Evolutionary conservation across 2,113 vertebrate genomes (phyloP).

Genomic region (Nothocercus julius): DNA sequence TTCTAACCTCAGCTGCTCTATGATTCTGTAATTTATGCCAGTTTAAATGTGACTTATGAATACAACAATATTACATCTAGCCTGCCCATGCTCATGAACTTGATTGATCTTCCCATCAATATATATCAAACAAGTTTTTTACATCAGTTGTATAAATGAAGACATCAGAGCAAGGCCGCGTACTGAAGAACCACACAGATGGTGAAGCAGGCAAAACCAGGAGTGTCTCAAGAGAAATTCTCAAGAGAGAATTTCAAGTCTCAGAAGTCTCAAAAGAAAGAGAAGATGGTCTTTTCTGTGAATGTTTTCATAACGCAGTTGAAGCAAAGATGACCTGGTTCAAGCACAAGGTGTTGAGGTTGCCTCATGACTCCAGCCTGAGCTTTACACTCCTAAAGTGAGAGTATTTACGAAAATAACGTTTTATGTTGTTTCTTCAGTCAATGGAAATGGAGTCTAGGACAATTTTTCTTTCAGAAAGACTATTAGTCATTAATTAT

Average conservation of each 20-base stretch:
- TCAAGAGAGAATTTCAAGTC: too few relatives aligned
- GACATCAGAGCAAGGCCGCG: background rate
- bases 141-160: background rate
- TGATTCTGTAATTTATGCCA: too few relatives aligned
- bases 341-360: background rate
- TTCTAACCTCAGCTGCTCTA: background rate
- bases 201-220: background rate
- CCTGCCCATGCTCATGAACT: background rate
- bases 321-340: background rate
- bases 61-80: background rate
- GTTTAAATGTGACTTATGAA: too few relatives aligned
- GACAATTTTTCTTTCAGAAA: background rate
- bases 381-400: background rate
- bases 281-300: background rate
- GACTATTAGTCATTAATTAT: background rate
- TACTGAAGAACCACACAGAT: background rate
- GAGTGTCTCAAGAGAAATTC: background rate
- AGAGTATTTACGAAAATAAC: background rate
- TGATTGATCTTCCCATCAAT: too few relatives aligned
- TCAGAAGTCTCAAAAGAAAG: background rate
- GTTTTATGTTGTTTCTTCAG: background rate
- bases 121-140: background rate
- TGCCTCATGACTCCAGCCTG: background rate
- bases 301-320: background rate
- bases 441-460: background rate